Conservation (phyloP, 2,888 invertebrate species). For the Aricia artaxerxes region DNA sequence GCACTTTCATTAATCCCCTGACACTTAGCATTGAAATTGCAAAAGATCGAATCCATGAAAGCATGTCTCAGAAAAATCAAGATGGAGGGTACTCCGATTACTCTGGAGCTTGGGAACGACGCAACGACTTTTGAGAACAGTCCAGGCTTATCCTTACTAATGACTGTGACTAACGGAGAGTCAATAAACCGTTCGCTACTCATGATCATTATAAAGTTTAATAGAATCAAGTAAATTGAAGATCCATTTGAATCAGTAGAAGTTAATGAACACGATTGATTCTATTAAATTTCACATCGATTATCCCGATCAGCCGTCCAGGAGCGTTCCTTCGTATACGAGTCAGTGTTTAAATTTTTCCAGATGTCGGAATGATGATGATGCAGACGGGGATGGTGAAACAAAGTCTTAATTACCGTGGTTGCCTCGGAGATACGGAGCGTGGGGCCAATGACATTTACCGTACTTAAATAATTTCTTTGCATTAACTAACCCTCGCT, state of each 20-base stretch:
- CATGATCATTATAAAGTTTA: conserved; percentile 65
- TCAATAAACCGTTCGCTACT: conserved; percentile 58
- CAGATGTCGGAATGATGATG: conserved; percentile 98
- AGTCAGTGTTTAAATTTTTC: conserved; percentile 85
- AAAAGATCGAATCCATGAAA: conserved; percentile 72
- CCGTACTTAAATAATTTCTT: conserved; percentile 74
- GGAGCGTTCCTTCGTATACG: conserved; percentile 68
- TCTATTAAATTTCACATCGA: conserved; percentile 44
- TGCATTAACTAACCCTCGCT: conserved; percentile 78
- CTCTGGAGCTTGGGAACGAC: conserved; percentile 62
- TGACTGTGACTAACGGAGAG: conserved; percentile 70
- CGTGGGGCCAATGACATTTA: conserved; percentile 65
- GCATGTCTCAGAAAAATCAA: conserved; percentile 78
- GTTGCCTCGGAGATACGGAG: conserved; percentile 91
- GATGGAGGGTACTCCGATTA: conserved; percentile 57
- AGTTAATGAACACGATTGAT: conserved; percentile 37
- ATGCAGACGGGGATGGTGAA: conserved; percentile 98
- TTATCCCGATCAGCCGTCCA: conserved; percentile 48
- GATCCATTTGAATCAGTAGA: not conserved
- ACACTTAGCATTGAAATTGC: conserved; percentile 61
- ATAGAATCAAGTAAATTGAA: conserved; percentile 52
- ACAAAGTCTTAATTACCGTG: conserved; percentile 89
- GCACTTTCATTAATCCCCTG: conserved; percentile 70
- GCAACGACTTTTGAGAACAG: conserved; percentile 73
- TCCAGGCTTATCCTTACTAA: conserved; percentile 75